Evolutionary conservation across 2,113 vertebrate species (phyloP), one percentile per base, ranked within the genome.

Genomic region (Lepisosteus osseus): DNA sequence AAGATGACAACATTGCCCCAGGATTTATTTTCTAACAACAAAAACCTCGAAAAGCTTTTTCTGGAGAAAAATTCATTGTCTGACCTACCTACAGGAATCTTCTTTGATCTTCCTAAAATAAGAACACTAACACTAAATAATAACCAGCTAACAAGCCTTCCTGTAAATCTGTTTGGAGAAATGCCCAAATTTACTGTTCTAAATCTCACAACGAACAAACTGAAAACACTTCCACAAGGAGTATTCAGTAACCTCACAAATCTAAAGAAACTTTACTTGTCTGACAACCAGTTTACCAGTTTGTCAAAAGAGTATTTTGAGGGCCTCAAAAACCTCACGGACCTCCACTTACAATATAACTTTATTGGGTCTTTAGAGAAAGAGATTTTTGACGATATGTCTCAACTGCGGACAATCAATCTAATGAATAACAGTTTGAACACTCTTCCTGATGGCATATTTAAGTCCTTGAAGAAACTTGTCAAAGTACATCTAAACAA

Each of bases 291-390:
- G 1, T 86, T 94, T 17, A 69, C 75, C 66, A 63, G 42, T 15
- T 72, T 94, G 62, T 76, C 83, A 51, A 75, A 71, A 59, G 80
- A 88, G 61, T 80, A 72, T 64, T 94, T 95, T 70, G 56, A 76
- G 11, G 92, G 91, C 12, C 82, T 87, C 15, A 75, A 80, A 29
- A 88, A 83, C 13, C 83, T 95, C 8, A 74, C 0, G 0, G 85
- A 91, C 0, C 86, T 95, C 8, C 80, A 91, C 75, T 68, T 94
- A 40, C 77, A 85, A 51, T 71, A 79, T 54, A 94, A 91, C 77
- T 54, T 66, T 2, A 83, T 94, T 3, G 70, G 68, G 8, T 74
- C 77, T 14, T 76, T 93, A 70, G 81, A 89, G 56, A 0, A 59
- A 8, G 72, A 77, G 0, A 62, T 78, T 4, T 90, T 92, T 79